Percentiles rank a stretch among this genome's conserved stretches.
Conservation (phyloP, 2,888 invertebrate genomes). For the Drosophila neotestacea region DNA sequence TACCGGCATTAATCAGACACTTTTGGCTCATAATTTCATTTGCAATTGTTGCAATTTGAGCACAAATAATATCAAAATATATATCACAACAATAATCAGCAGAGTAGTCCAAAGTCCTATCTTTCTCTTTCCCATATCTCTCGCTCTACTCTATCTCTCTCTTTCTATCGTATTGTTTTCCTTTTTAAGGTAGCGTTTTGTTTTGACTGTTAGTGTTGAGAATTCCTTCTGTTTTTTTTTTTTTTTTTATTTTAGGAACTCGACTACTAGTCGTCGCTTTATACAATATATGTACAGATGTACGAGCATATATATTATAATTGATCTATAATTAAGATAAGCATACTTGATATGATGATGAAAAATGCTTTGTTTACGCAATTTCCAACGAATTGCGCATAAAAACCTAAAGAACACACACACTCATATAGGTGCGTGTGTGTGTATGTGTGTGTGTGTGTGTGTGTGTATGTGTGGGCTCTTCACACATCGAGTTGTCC, state of each 20-base stretch:
- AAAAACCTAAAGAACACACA: conserved; percentile 40
- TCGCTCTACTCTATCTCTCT: background rate
- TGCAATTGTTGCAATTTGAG: conserved; percentile 72
- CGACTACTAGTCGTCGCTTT: conserved; percentile 45
- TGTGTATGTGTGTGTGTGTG: conserved; percentile 13
- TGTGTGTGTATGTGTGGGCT: background rate
- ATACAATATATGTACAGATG: conserved; percentile 38
- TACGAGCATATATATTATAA: conserved; percentile 56
- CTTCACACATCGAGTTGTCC: conserved; percentile 28
- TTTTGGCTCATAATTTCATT: conserved; percentile 64
- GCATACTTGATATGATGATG: conserved; percentile 50
- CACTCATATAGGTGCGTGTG: background rate
- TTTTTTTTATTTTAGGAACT: conserved; percentile 17
- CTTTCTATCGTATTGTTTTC: background rate
- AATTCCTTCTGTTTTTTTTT: conserved; percentile 9
- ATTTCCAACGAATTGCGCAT: conserved; percentile 46
- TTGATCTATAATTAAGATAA: conserved; percentile 79
- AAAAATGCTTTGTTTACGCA: conserved; percentile 64
- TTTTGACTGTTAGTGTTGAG: conserved; percentile 51
- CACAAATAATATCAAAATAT: conserved; percentile 29
- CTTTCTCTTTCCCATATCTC: too few relatives aligned
- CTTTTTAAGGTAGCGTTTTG: conserved; percentile 37
- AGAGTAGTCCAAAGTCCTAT: conserved; percentile 44
- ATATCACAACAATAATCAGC: conserved; percentile 36
- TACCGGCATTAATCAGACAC: conserved; percentile 67